Percentiles rank a stretch among this genome's conserved stretches.
Evolutionary conservation across 2,113 vertebrate species (phyloP).

Genomic region (Epinephelus lanceolatus): DNA sequence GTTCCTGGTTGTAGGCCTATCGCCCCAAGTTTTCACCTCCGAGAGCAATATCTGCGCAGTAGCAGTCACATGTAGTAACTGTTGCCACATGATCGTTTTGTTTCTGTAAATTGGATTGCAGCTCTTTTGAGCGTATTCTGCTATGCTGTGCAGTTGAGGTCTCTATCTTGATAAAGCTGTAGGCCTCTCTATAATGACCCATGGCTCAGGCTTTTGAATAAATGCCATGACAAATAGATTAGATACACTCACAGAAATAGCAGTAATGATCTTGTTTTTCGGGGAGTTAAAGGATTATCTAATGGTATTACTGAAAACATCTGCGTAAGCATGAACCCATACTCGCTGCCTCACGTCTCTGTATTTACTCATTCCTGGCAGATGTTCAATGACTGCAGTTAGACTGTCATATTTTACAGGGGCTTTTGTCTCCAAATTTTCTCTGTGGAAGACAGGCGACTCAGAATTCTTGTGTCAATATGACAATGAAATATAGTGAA

Average conservation of each 20-base stretch:
- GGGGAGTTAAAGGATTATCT: constrained; percentile 81
- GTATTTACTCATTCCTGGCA: constrained; percentile 53
- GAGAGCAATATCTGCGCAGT: not conserved
- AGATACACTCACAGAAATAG: constrained; percentile 69
- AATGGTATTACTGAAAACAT: constrained; percentile 81
- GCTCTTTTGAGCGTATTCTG: constrained; percentile 28
- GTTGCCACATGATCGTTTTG: constrained; percentile 24
- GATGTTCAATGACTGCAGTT: constrained; percentile 55
- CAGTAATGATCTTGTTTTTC: constrained; percentile 80
- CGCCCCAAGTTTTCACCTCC: constrained; percentile 34
- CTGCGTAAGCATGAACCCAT: constrained; percentile 73
- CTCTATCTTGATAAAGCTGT: constrained; percentile 61
- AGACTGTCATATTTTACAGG: constrained; percentile 50
- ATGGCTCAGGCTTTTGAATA: constrained; percentile 60
- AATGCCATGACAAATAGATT: constrained; percentile 75
- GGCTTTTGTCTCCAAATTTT: constrained; percentile 12
- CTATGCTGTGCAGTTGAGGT: constrained; percentile 25
- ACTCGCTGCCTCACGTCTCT: constrained; percentile 18
- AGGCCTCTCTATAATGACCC: constrained; percentile 70
- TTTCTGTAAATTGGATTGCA: constrained; percentile 54
- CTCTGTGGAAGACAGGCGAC: constrained; percentile 11
- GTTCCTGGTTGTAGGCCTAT: constrained; percentile 30
- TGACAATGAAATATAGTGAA: constrained; percentile 33
- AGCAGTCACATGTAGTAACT: constrained; percentile 20
- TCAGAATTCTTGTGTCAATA: constrained; percentile 31